Percentiles rank a stretch among this genome's conserved stretches.
Evolutionary conservation across 2,888 invertebrate species (phyloP).

Genomic region (Kryphioiulus occultus): DNA sequence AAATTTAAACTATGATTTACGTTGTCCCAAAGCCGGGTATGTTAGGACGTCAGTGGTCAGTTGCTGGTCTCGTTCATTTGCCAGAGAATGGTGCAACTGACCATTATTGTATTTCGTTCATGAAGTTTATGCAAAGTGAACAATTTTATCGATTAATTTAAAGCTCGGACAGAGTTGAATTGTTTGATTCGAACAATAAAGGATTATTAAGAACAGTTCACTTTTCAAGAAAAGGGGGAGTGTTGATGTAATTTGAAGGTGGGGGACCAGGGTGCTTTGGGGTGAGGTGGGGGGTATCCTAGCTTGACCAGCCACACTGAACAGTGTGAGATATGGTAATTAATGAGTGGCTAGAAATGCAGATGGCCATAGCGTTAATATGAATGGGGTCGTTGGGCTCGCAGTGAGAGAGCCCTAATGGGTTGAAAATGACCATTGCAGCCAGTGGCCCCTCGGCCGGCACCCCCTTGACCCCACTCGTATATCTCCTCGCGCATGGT

Average conservation of each 20-base stretch:
- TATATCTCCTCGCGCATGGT: conserved; percentile 29
- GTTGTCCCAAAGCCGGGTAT: too few species aligned
- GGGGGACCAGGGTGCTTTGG: neutral
- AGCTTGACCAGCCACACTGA: conserved; percentile 33
- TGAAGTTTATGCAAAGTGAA: neutral
- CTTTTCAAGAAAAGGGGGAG: conserved; percentile 27
- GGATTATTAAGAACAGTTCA: conserved; percentile 44
- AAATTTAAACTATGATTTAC: too few species aligned
- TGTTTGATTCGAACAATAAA: conserved; percentile 43
- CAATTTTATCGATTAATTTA: conserved; percentile 41
- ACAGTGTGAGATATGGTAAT: conserved; percentile 43
- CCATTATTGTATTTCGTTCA: neutral
- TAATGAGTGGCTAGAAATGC: conserved; percentile 39
- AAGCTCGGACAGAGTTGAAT: neutral
- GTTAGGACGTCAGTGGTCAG: too few species aligned
- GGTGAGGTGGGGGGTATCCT: neutral
- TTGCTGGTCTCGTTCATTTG: neutral
- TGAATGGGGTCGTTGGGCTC: conserved; percentile 17
- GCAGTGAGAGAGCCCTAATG: conserved; percentile 8
- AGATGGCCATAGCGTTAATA: conserved; percentile 34
- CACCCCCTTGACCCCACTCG: conserved; percentile 12
- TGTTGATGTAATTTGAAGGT: neutral
- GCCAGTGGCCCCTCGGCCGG: conserved; percentile 7
- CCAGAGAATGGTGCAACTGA: neutral
- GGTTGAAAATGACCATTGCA: conserved; percentile 10